Conservation (phyloP, 2,797 vertebrate species). For the Pampus argenteus region DNA sequence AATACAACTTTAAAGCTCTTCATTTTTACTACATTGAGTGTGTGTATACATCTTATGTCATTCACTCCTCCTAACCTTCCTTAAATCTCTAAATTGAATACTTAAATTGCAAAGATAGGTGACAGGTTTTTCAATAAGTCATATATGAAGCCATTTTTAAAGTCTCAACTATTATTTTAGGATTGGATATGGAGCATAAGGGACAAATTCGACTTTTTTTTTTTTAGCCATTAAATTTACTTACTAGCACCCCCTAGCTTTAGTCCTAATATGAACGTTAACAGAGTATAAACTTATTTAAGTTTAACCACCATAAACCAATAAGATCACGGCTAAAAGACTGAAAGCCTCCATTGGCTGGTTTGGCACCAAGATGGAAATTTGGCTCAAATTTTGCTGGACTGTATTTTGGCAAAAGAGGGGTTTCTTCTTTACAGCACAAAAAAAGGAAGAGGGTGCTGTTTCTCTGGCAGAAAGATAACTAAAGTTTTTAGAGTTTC, state of each 20-base stretch:
- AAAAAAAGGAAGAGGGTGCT: slow-evolving; percentile 16
- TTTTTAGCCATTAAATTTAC: neutral
- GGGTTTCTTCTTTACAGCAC: slow-evolving; percentile 26
- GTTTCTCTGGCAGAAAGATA: too few species aligned
- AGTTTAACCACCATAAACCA: neutral
- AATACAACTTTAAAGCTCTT: too few species aligned
- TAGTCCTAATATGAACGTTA: neutral
- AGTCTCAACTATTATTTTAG: neutral
- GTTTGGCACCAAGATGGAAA: neutral
- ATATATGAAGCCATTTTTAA: neutral
- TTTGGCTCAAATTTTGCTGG: slow-evolving; percentile 15
- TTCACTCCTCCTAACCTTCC: too few species aligned
- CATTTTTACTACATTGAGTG: too few species aligned
- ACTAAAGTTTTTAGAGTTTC: too few species aligned
- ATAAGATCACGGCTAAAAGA: too few species aligned
- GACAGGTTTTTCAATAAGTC: neutral
- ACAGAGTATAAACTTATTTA: neutral
- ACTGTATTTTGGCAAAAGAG: slow-evolving; percentile 17
- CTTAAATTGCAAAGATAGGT: neutral
- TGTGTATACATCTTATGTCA: too few species aligned
- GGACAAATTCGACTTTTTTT: neutral
- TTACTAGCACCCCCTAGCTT: neutral
- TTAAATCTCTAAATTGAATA: too few species aligned
- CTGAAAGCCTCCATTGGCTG: neutral
- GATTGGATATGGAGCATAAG: neutral